Base-by-base conservation (phyloP, 2,888 invertebrate species). In the Timema cristinae region DNA sequence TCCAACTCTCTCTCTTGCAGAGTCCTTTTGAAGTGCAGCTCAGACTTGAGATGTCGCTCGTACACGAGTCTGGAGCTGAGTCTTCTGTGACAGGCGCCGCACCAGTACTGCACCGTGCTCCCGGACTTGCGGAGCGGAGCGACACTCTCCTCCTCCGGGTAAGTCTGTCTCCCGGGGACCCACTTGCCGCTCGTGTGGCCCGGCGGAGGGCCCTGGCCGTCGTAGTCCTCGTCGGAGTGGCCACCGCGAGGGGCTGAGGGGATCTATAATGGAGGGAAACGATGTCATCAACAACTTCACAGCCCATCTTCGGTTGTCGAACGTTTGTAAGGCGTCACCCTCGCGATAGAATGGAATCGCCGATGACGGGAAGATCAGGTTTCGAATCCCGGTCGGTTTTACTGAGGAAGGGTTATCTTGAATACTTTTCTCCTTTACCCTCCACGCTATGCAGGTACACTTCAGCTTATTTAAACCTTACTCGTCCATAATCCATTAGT, bases 171-270 rank as follows among this genome's bases (percentile, higher is more conserved):
- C 9, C 91, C 91, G 0, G 92, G 93, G 69, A 92, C 86, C 93
- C 93, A 94, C 84, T 94, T 94, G 0, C 92, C 92, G 80, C 89
- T 89, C 0, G 91, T 91, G 77, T 92, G 88, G 56, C 86, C 73
- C 13, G 77, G 76, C 8, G 76, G 75, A 11, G 76, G 76, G 2
- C 11, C 67, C 9, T 47, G 50, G 8, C 59, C 32, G 71, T 85
- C 85, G 49, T 86, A 82, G 32, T 85, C 84, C 10, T 83, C 81
- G 6, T 75, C 75, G 6, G 72, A 71, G 16, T 71, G 56, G 78
- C 5, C 7, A 49, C 49, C 70, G n/a, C 52, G 13, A 11, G 47
- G 10, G 8, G 16, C 49, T 32, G 48, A 47, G 8, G 49, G 16
- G 6, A 47, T 49, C 8, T 66, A 10, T 61, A 4, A 6, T 11